Evolutionary conservation across 2,797 vertebrate species (phyloP), one percentile per base, ranked within the genome.

Genomic region (Sorex maritimensis): DNA sequence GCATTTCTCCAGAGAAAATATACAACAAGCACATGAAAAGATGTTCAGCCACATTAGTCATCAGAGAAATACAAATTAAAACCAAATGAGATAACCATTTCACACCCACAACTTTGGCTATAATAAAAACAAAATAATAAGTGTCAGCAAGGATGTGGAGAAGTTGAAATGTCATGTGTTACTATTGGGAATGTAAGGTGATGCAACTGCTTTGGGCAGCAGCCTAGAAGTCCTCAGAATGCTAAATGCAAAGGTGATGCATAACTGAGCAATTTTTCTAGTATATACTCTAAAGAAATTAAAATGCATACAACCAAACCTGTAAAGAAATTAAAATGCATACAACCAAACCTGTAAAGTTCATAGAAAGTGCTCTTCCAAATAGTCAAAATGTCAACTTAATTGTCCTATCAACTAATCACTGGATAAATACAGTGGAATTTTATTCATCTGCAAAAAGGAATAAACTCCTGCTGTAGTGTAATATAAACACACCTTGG

Each of bases 51-150:
- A 81, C 21, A 28, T 58, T 41, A 65, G 38, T 10, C 17, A 49
- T 80, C 13, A 68, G 26, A 69, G 23, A 78, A 88, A 78, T 71
- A 71, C 24, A 86, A 71, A 86, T 86, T 49, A 86, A 81, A 86
- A 77, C 5, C 61, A 52, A 68, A 86, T 41, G 63, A 49, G 86
- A 19, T 28, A 73, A 4, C 10, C 13, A 58, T 61, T 73, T 88
- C 17, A 81, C 11, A 46, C 49, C 4, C 2, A 15, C 24, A 12
- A 21, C 10, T 46, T 21, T 46, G 26, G 1, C 71, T 68, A 3
- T 15, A 30, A 63, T 75, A 0, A 84, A 63, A 88, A 68, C 49
- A 55, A 15, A 12, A 30, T 55, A 80, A 17, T 10, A 61, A 30
- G 58, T 84, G 49, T 58, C 44, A 71, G 10, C 17, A 46, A 69